Conservation (phyloP, 2,888 invertebrate genomes). For the Dicroscelio sp. region DNA sequence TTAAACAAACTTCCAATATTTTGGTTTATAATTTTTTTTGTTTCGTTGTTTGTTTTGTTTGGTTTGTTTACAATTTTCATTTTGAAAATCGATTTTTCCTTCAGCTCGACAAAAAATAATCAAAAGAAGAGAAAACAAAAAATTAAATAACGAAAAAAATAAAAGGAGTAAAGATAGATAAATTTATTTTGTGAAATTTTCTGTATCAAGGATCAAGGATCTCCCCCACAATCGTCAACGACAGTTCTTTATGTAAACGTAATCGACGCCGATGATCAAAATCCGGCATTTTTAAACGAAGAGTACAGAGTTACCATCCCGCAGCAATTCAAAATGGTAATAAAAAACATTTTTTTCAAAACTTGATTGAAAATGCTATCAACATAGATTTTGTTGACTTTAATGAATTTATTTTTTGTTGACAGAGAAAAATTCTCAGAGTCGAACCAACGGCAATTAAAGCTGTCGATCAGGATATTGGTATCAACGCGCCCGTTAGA, state of each 20-base stretch:
- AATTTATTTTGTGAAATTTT: slow-evolving; percentile 38
- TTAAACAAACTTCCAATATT: too few relatives aligned
- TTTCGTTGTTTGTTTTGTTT: too few relatives aligned
- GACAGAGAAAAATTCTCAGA: slow-evolving; percentile 93
- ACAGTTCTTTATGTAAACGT: slow-evolving; percentile 95
- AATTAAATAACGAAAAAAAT: too few relatives aligned
- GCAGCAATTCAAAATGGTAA: slow-evolving; percentile 92
- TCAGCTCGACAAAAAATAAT: too few relatives aligned
- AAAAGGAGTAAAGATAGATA: too few relatives aligned
- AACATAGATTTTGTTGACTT: not conserved
- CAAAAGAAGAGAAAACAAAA: too few relatives aligned
- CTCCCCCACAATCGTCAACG: slow-evolving; percentile 95
- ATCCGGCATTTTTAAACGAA: slow-evolving; percentile 96
- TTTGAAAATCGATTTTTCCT: too few relatives aligned
- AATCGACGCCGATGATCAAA: slow-evolving; percentile 98
- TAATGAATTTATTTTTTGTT: not conserved
- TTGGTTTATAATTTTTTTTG: too few relatives aligned
- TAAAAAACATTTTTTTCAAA: too few relatives aligned
- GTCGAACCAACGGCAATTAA: slow-evolving; percentile 95
- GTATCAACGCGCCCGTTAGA: slow-evolving; percentile 95
- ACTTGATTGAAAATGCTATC: too few relatives aligned
- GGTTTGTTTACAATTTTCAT: too few relatives aligned
- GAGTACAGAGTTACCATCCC: slow-evolving; percentile 95
- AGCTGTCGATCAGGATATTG: slow-evolving; percentile 96
- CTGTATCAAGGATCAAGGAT: slow-evolving; percentile 96